A percentile compares a stretch with the other conserved stretches of the same genome.
phyloP scores from a whole-genome alignment of 2,888 invertebrate genomes.

The Camponotus fellah region DNA sequence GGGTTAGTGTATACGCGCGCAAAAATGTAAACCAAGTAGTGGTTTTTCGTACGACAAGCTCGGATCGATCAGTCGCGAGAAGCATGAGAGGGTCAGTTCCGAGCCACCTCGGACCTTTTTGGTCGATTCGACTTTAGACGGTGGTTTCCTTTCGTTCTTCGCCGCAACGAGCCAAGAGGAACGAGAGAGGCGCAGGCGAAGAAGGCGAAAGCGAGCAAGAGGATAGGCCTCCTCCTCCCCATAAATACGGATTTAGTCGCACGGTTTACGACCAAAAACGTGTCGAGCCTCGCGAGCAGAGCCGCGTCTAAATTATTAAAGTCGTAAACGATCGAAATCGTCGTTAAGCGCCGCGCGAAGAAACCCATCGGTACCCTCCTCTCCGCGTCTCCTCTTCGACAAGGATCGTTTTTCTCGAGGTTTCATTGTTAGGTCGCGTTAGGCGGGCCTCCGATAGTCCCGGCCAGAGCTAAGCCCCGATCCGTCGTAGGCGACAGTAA shows the following conservation, averaged over 20 bases:
- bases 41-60: constrained; percentile 36
- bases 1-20: constrained; percentile 7
- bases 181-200: constrained; percentile 41
- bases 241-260: constrained; percentile 85
- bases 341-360: constrained; percentile 84
- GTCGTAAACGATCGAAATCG: constrained; percentile 86
- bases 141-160: constrained; percentile 19
- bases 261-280: constrained; percentile 85
- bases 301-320: constrained; percentile 86
- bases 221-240: constrained; percentile 78
- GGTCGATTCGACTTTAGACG: constrained; percentile 2
- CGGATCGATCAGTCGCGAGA: constrained; percentile 33
- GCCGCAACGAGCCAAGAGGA: constrained; percentile 19
- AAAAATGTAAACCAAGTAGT: constrained; percentile 6
- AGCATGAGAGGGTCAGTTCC: constrained; percentile 35
- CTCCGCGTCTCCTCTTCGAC: constrained; percentile 69
- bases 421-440: constrained; percentile 72
- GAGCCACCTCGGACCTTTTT: constrained; percentile 1
- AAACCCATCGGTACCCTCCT: constrained; percentile 73
- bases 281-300: constrained; percentile 84
- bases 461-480: background rate
- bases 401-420: constrained; percentile 70
- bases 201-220: constrained; percentile 57
- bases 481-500: constrained; percentile 62
- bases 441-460: constrained; percentile 47